Base-by-base conservation (phyloP, 1,140 invertebrate genomes). In the Radopholus similis region DNA sequence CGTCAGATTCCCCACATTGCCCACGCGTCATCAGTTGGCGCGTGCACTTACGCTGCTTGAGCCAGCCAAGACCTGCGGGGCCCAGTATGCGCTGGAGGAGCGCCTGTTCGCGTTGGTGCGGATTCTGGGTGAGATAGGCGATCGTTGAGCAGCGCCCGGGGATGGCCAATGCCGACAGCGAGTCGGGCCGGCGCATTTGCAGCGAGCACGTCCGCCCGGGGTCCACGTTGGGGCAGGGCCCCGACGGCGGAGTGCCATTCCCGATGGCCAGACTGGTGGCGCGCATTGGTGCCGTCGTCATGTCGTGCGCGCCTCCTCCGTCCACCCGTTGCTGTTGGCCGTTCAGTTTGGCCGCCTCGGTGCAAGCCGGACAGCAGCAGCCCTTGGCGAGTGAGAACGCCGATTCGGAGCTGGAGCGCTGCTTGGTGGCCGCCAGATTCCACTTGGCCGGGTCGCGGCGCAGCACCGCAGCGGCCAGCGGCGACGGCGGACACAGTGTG, bases 71-170 rank as follows among this genome's bases (percentile, higher is more conserved):
- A 18, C 74, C 76, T 28, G 67, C 65, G 15, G 76, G 76, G 18
- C 76, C 76, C 15, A 78, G 66, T 58, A 78, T 78, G 35, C 70
- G 64, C 38, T 77, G 49, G 0, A 78, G 37, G 34, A 78, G 65
- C 1, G 76, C 76, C 56, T 81, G 71, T 55, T 78, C 70, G 42
- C 66, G 64, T 34, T 68, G 42, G 8, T 60, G 66, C 59, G 70
- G 77, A 34, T 32, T 77, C 56, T 15, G 72, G 54, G 26, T 73
- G 51, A 9, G n/a, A 74, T 64, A 32, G 55, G 76, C 26, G 66
- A 49, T 15, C 66, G 72, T n/a, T 72, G 21, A 28, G 51, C 35
- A 23, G 65, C 69, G 26, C 2, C 53, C 63, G 32, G 49, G 15
- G n/a, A 30, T 30, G 26, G 21, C 47, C n/a, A 40, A 54, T 35